A percentile compares a stretch with the other conserved stretches of the same genome.
phyloP scores from a whole-genome alignment of 2,888 invertebrate genomes.

The Linnaemya tessellans region DNA sequence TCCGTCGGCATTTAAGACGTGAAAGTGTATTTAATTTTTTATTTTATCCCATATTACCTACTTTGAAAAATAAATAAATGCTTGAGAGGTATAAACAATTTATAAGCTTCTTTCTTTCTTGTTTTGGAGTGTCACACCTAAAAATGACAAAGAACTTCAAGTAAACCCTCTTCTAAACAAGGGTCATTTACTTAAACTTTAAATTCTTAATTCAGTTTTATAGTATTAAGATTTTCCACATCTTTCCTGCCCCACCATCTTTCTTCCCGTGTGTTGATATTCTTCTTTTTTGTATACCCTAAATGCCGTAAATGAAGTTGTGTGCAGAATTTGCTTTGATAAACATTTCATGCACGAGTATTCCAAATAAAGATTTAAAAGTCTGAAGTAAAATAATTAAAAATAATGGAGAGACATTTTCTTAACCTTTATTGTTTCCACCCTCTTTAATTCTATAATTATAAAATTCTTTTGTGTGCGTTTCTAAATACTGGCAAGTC shows the following conservation, averaged over 20 bases:
- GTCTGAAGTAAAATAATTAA: not conserved
- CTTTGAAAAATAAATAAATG: not conserved
- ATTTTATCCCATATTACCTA: not conserved
- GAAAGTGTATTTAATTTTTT: not conserved
- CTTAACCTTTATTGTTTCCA: not conserved
- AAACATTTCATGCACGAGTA: not conserved
- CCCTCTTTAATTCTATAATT: not conserved
- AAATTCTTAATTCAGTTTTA: conserved; percentile 36
- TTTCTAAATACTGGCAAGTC: not conserved
- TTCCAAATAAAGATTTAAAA: not conserved
- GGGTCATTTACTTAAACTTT: conserved; percentile 55
- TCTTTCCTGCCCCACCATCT: not conserved
- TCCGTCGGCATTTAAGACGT: not conserved
- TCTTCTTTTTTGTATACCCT: not conserved
- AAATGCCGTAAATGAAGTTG: not conserved
- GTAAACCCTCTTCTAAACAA: conserved; percentile 44
- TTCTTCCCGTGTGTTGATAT: not conserved
- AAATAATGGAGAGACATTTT: not conserved
- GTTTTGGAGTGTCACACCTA: conserved; percentile 41
- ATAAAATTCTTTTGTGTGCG: not conserved
- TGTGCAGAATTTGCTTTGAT: not conserved
- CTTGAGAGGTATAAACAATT: conserved; percentile 51
- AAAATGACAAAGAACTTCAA: conserved; percentile 2
- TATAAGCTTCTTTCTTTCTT: conserved; percentile 36
- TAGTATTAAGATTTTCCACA: not conserved